Conservation (phyloP, 2,797 vertebrate species). For the Babyrousa celebensis region DNA sequence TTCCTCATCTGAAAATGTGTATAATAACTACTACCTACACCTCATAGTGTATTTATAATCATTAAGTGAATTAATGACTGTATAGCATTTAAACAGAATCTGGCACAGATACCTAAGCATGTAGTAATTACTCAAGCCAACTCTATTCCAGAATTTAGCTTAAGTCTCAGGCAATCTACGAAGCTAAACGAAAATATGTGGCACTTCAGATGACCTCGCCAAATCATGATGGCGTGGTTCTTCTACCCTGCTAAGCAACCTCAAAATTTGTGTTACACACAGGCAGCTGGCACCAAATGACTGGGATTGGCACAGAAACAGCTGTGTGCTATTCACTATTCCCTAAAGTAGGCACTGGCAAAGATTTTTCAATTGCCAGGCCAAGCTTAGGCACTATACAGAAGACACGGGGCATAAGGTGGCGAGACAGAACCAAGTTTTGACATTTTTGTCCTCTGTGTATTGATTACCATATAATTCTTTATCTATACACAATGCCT, state of each 20-base stretch:
- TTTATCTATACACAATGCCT: not conserved
- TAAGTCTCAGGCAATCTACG: not conserved
- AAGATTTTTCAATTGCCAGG: not conserved
- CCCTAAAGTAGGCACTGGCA: not conserved
- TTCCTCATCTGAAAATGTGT: constrained; percentile 6
- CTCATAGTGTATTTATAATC: not conserved
- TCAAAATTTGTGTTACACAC: accelerated
- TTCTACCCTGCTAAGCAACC: not conserved
- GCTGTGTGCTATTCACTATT: not conserved
- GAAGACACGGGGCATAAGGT: not conserved
- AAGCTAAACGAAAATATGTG: not conserved
- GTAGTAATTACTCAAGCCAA: not conserved
- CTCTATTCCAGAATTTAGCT: not conserved
- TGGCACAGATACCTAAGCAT: not conserved
- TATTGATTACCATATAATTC: not conserved
- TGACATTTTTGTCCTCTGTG: not conserved
- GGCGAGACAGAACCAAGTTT: not conserved
- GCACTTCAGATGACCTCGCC: not conserved
- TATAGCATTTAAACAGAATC: not conserved
- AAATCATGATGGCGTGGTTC: accelerated
- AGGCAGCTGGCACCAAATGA: not conserved
- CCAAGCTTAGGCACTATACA: not conserved
- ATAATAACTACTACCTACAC: not conserved
- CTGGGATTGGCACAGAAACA: not conserved
- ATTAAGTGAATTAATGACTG: not conserved